These are phyloP conservation scores for Liparis tanakae DNA, from an alignment of 2,797 vertebrate genomes.

Conservation along the genomic window DNA sequence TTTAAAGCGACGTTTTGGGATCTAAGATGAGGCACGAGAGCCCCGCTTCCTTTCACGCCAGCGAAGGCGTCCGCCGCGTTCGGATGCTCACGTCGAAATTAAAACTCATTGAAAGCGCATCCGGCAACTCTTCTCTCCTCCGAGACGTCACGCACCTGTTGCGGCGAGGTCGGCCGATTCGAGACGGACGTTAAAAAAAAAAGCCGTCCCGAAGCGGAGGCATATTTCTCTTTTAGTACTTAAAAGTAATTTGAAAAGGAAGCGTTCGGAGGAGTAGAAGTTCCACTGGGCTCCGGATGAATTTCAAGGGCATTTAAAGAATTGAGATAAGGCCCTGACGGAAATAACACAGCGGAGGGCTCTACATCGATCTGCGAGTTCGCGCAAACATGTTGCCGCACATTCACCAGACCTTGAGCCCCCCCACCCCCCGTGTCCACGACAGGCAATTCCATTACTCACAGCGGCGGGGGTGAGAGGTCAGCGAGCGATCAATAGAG, in stretches of 20 bases:
- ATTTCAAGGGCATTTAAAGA: constrained; percentile 56
- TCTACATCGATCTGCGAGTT: constrained; percentile 58
- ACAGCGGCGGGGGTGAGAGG: constrained; percentile 58
- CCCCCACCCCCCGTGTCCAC: constrained; percentile 55
- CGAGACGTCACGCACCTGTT: constrained; percentile 11
- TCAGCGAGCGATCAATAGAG: constrained; percentile 66
- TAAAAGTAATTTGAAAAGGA: not conserved
- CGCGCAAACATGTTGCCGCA: constrained; percentile 53
- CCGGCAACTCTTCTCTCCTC: constrained; percentile 8
- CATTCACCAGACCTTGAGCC: constrained; percentile 80
- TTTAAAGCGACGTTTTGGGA: constrained; percentile 30
- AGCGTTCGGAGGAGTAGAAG: not conserved
- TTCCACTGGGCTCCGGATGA: constrained; percentile 9
- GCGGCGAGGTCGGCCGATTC: not conserved
- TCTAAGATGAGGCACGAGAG: constrained; percentile 43
- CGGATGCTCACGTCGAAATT: constrained; percentile 14
- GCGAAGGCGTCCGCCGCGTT: constrained; percentile 26
- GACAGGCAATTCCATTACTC: constrained; percentile 77
- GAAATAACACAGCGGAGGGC: constrained; percentile 38
- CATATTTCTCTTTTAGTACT: too few species aligned
- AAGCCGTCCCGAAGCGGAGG: not conserved
- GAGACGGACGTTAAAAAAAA: not conserved
- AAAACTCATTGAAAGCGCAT: constrained; percentile 42
- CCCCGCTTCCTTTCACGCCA: constrained; percentile 36
- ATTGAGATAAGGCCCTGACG: constrained; percentile 46